Evolutionary conservation across 2,888 invertebrate species (phyloP), one percentile per base, ranked within the genome.

Genomic region (Microctonus brassicae): DNA sequence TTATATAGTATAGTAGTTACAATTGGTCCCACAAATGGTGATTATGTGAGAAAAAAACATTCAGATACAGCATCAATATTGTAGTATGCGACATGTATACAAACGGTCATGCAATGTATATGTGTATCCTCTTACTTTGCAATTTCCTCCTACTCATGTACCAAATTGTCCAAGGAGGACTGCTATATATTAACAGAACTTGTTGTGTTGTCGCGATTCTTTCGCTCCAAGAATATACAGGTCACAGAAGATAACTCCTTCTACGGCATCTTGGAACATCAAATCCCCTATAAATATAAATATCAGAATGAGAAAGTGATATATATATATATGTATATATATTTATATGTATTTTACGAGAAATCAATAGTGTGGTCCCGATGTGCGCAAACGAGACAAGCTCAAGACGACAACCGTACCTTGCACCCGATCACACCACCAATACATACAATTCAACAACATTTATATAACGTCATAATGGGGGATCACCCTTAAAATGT

Each of bases 391-490:
- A 47, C 47, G 17, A 17, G 47, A 47, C 47, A n/a, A 47, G 17
- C 9, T 17, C 47, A 47, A 17, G 47, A 47, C 47, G n/a, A 47
- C 47, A 17, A 47, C 47, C 47, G 47, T 60, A 33, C 42, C 42
- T 42, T 33, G 67, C 47, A 57, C 55, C 42, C 63, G 47, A 47
- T 20, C 17, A 47, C 47, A 47, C 47, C 17, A 47, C 17, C 17
- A 60, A 42, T 55, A 57, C 67, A 73, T 67, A 69, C 62, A 10
- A 73, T 34, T 20, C 33, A n/a, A 42, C 24, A 60, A 61, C 69
- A 57, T 34, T 62, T 69, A 47, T 57, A n/a, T 11, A 24, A 47
- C 17, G 36, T 33, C 36, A 7, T 42, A 26, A n/a, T n/a, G n/a
- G n/a, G n/a, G n/a, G n/a, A n/a, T n/a, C n/a, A n/a, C n/a, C n/a